Conservation (phyloP, 2,888 invertebrate species). For the Osedax fenrisi region DNA sequence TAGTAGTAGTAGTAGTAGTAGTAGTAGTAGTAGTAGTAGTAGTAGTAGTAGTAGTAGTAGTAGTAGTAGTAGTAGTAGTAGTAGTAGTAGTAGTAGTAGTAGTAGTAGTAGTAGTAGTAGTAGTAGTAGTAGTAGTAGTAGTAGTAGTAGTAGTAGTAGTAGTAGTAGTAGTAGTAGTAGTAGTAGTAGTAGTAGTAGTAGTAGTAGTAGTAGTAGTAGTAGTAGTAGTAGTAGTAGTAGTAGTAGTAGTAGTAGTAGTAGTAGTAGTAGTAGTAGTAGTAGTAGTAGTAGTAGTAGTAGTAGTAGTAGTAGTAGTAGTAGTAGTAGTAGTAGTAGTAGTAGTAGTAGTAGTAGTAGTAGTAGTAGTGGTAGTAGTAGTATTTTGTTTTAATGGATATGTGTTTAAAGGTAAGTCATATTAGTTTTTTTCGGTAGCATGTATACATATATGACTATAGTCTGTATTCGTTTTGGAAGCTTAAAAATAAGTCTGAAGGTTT, state of each 20-base stretch:
- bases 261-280: not conserved
- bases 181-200: not conserved
- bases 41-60: not conserved
- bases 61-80: not conserved
- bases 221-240: not conserved
- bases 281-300: not conserved
- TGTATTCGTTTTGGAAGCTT: too few relatives aligned
- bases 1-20: not conserved
- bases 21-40: not conserved
- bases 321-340: not conserved
- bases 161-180: not conserved
- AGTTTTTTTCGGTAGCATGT: too few relatives aligned
- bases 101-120: not conserved
- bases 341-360: not conserved
- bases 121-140: not conserved
- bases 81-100: not conserved
- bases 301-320: not conserved
- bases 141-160: not conserved
- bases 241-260: not conserved
- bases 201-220: not conserved
- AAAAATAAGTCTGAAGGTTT: too few relatives aligned
- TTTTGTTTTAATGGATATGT: not conserved
- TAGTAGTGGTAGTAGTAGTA: not conserved
- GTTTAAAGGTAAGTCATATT: not conserved
- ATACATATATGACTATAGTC: too few relatives aligned